These are phyloP conservation scores for Chrysomallon squamiferum DNA, from an alignment of 1,140 invertebrate species.

Conservation along the genomic window DNA sequence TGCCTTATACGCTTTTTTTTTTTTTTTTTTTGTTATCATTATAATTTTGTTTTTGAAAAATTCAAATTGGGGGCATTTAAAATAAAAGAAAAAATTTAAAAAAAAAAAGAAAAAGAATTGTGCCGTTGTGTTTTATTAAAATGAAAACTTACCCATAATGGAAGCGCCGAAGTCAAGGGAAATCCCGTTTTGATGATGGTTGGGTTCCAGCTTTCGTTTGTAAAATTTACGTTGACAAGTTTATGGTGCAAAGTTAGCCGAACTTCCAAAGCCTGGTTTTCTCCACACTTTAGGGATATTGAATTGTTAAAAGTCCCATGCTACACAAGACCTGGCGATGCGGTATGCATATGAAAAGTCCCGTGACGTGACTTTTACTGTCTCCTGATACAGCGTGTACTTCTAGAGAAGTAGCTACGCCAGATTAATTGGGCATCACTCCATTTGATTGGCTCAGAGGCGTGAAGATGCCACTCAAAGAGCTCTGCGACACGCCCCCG, in stretches of 20 bases:
- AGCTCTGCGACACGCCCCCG: too few relatives aligned
- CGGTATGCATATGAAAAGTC: constrained; percentile 2
- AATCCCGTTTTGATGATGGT: constrained; percentile 1
- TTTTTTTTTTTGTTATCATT: too few relatives aligned
- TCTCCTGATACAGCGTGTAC: background rate
- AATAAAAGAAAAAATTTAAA: too few relatives aligned
- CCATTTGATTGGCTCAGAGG: constrained; percentile 2
- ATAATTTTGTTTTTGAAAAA: too few relatives aligned
- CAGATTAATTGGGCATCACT: constrained; percentile 2
- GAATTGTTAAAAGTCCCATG: background rate
- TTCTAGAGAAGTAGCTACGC: background rate
- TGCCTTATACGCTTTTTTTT: too few relatives aligned
- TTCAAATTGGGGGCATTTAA: too few relatives aligned
- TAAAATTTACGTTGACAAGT: too few relatives aligned
- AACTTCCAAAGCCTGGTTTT: too few relatives aligned
- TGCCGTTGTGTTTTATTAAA: too few relatives aligned
- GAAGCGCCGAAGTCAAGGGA: constrained; percentile 3
- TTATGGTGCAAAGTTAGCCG: too few relatives aligned
- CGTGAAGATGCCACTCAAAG: constrained; percentile 1
- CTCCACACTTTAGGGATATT: too few relatives aligned
- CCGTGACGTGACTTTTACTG: constrained; percentile 6
- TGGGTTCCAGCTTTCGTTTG: constrained; percentile 3
- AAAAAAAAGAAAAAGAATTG: too few relatives aligned
- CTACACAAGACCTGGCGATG: background rate
- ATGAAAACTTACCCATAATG: constrained; percentile 1